Evolutionary conservation across 2,113 vertebrate genomes (phyloP), one percentile per base, ranked within the genome.

Genomic region (Channa argus): DNA sequence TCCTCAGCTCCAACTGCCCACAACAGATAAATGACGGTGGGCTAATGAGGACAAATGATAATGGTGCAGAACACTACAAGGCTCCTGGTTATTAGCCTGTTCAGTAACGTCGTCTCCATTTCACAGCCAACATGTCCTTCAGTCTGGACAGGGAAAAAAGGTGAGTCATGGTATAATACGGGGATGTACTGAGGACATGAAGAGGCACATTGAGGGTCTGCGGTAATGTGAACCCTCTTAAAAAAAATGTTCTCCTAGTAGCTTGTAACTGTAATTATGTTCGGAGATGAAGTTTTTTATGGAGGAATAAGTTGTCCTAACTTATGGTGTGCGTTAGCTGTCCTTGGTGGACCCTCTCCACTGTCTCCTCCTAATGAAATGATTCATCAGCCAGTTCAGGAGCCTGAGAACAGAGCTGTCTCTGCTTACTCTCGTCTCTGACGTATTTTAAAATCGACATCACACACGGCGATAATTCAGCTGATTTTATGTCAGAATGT

Each of bases 31-130:
- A 87, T 59, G 74, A 71, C 75, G 58, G 80, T 15, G 11, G 43
- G 74, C 77, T 84, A 83, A 89, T 84, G 79, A 85, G 82, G 80
- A 89, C 63, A 53, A 82, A 86, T 80, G 77, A 77, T 77, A 76
- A 85, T 74, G 69, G 72, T 6, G 59, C 41, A 34, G 70, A 63
- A 51, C 12, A 47, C 37, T 39, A 14, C 55, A 0, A 6, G 8
- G 44, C 56, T 56, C 24, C 24, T 24, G 24, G 24, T 24, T 24
- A 24, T 24, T 24, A 24, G 24, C 24, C 59, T 34, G 55, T 45
- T 47, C 15, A 2, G 45, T 24, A 78, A 76, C 76, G 73, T 74
- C 38, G 75, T 76, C 79, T 58, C 74, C 8, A 24, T 51, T 82
- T 86, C 78, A 79, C 60, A 4, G 69, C 74, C 61, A 8, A 34